Conservation (phyloP, 1,140 invertebrate genomes). For the Cherax quadricarinatus region DNA sequence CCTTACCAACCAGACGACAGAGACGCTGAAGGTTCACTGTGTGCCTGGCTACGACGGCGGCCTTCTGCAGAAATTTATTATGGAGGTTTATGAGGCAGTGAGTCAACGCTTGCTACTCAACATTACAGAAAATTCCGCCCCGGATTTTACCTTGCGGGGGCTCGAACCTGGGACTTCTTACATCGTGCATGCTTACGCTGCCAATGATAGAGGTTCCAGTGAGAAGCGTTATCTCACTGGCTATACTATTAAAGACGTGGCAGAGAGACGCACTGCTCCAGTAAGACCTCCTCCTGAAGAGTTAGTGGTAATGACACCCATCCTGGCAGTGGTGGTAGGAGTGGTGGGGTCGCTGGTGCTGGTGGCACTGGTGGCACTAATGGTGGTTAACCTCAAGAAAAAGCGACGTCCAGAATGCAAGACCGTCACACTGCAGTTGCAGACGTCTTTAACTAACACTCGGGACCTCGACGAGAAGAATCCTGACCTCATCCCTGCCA, state of each 20-base stretch:
- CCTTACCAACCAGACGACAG: conserved; percentile 90
- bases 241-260: conserved; percentile 85
- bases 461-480: no score
- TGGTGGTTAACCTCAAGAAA: conserved; percentile 54
- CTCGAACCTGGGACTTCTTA: conserved; percentile 84
- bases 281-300: conserved; percentile 68
- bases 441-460: conserved; percentile 41
- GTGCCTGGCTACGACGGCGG: conserved; percentile 91
- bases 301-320: conserved; percentile 46
- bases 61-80: conserved; percentile 86
- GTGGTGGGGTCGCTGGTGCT: conserved; percentile 67
- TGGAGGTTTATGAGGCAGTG: conserved; percentile 82
- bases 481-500: background rate
- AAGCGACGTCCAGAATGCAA: conserved; percentile 18
- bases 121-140: conserved; percentile 72
- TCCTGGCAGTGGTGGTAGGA: conserved; percentile 66
- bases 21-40: conserved; percentile 87
- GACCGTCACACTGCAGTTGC: conserved; percentile 27
- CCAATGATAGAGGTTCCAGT: conserved; percentile 90
- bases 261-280: conserved; percentile 77
- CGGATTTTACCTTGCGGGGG: conserved; percentile 83
- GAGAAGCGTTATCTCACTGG: conserved; percentile 79
- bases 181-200: conserved; percentile 85
- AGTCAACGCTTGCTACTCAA: conserved; percentile 37
- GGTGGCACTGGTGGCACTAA: conserved; percentile 64